These are phyloP conservation scores for Andrena fulva DNA, from an alignment of 2,888 invertebrate genomes.

Conservation along the genomic window DNA sequence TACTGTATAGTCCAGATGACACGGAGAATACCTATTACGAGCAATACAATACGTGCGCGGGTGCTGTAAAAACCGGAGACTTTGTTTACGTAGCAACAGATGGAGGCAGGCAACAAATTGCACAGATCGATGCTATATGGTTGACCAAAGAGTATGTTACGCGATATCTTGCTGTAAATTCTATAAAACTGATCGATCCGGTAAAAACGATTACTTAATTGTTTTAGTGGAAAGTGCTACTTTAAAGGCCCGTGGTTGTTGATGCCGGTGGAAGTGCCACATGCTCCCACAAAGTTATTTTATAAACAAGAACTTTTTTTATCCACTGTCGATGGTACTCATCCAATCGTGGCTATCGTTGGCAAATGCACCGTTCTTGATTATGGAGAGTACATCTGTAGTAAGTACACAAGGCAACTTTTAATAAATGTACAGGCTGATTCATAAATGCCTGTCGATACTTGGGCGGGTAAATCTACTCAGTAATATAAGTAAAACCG, in stretches of 20 bases:
- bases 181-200: background rate
- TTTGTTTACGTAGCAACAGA: conserved; percentile 97
- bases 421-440: background rate
- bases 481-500: no score
- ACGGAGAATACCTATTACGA: conserved; percentile 95
- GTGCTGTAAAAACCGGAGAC: conserved; percentile 95
- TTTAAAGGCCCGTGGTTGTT: conserved; percentile 98
- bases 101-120: conserved; percentile 95
- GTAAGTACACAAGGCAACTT: conserved; percentile 86
- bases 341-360: conserved; percentile 95
- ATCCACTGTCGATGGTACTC: conserved; percentile 95
- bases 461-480: no score
- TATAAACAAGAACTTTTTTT: conserved; percentile 97
- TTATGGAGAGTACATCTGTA: conserved; percentile 94
- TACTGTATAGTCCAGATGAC: conserved; percentile 90
- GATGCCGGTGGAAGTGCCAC: conserved; percentile 94
- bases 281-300: conserved; percentile 92
- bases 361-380: conserved; percentile 96
- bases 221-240: conserved; percentile 92
- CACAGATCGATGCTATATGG: conserved; percentile 98
- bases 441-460: no score
- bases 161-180: conserved; percentile 21
- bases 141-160: conserved; percentile 92
- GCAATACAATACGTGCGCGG: conserved; percentile 95
- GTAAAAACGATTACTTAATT: conserved; percentile 23